Conservation (phyloP, 2,113 vertebrate genomes). For the Orcinus orca region DNA sequence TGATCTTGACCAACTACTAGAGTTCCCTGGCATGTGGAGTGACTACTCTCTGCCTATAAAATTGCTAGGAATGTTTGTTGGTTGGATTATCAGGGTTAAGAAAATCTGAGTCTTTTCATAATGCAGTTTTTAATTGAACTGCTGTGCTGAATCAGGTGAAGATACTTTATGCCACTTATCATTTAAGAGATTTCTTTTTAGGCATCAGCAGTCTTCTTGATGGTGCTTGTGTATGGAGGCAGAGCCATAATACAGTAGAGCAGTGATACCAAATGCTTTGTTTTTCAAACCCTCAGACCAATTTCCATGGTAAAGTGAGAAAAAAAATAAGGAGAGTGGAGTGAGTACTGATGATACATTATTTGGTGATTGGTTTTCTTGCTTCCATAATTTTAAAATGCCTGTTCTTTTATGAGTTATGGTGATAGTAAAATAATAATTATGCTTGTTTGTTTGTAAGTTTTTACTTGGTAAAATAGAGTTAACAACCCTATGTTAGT, state of each 20-base stretch:
- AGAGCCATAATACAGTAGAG: not conserved
- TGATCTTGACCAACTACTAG: not conserved
- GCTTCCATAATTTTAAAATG: not conserved
- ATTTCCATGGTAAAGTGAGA: not conserved
- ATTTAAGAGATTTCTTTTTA: not conserved
- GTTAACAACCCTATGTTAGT: not conserved
- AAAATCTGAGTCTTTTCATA: not conserved
- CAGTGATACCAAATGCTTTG: not conserved
- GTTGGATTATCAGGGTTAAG: not conserved
- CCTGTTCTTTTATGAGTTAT: conserved; percentile 3
- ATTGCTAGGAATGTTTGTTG: not conserved
- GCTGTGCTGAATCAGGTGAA: not conserved
- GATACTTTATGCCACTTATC: not conserved
- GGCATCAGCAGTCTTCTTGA: not conserved
- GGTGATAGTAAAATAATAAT: not conserved
- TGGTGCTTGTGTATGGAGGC: not conserved
- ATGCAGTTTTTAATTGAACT: not conserved
- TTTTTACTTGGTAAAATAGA: conserved; percentile 13
- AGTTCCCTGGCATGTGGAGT: not conserved
- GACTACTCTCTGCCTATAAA: not conserved
- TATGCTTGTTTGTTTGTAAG: not conserved
- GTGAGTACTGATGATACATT: not conserved
- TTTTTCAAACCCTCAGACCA: not conserved
- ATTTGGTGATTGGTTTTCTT: not conserved
- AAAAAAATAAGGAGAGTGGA: not conserved